phyloP scores from a whole-genome alignment of 2,113 vertebrate genomes.

The Sialia sialis region DNA sequence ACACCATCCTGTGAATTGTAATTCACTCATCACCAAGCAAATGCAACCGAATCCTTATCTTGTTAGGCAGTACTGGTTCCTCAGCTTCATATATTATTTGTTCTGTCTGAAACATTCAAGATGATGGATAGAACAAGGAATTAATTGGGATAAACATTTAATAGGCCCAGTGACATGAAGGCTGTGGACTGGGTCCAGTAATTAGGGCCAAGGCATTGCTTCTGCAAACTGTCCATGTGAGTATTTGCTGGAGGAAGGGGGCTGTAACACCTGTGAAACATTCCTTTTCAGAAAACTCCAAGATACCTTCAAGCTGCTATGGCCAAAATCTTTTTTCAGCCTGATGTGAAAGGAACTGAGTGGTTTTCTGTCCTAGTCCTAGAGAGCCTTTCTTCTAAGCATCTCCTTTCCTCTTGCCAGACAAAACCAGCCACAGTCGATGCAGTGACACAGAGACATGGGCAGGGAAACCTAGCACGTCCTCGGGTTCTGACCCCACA shows the following conservation, averaged over 20 bases:
- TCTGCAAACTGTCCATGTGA: background rate
- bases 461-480: background rate
- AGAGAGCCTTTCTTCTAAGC: background rate
- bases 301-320: background rate
- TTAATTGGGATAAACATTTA: background rate
- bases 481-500: background rate
- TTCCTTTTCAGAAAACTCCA: background rate
- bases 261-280: background rate
- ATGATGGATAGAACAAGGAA: background rate
- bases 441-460: accelerated
- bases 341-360: background rate
- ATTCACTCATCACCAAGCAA: constrained; percentile 10
- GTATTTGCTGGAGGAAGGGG: background rate
- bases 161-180: background rate
- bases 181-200: background rate
- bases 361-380: background rate
- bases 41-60: constrained; percentile 28
- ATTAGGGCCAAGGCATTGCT: background rate
- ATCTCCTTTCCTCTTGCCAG: background rate
- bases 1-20: background rate
- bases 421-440: background rate
- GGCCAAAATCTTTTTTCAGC: background rate
- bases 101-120: constrained; percentile 1
- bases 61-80: background rate
- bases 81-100: background rate